Percentiles rank a stretch among this genome's conserved stretches.
phyloP scores from a whole-genome alignment of 30 jellyfish, hydroid and myxozoan genomes.

The Aurelia sp. region DNA sequence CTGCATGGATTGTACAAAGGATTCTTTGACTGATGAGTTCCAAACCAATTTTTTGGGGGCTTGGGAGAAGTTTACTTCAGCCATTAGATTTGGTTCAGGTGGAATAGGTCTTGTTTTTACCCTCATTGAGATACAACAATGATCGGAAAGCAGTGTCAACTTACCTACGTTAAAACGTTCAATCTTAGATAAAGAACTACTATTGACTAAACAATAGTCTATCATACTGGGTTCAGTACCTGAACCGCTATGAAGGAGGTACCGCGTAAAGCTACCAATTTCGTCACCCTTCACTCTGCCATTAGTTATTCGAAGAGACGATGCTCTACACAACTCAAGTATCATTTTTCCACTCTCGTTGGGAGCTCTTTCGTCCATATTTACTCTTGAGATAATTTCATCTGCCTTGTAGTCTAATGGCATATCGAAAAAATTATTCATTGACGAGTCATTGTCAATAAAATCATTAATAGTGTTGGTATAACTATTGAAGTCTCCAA shows the following conservation, averaged over 20 bases:
- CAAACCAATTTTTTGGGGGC: not conserved
- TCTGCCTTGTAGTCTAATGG: not conserved
- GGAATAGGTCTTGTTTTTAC: not conserved
- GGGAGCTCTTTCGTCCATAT: constrained; percentile 14
- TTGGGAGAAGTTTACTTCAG: not conserved
- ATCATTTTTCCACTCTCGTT: constrained; percentile 16
- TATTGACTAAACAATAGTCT: not conserved
- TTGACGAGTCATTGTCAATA: not conserved
- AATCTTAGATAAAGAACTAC: not conserved
- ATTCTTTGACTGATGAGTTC: not conserved
- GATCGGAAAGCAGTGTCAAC: not conserved
- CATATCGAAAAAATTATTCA: not conserved
- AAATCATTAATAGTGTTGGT: constrained; percentile 6
- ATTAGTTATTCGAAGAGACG: not conserved
- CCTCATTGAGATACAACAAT: constrained; percentile 5
- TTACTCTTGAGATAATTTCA: not conserved
- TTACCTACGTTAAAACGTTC: not conserved
- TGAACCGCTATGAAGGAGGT: not conserved
- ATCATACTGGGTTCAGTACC: not conserved
- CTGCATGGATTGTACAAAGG: not conserved
- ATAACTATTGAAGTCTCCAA: not conserved
- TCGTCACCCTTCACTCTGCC: not conserved
- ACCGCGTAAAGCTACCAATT: not conserved
- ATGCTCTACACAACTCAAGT: not conserved
- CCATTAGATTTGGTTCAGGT: not conserved